Evolutionary conservation across 2,113 vertebrate species (phyloP), one percentile per base, ranked within the genome.

Genomic region (Bujurquina vittata): DNA sequence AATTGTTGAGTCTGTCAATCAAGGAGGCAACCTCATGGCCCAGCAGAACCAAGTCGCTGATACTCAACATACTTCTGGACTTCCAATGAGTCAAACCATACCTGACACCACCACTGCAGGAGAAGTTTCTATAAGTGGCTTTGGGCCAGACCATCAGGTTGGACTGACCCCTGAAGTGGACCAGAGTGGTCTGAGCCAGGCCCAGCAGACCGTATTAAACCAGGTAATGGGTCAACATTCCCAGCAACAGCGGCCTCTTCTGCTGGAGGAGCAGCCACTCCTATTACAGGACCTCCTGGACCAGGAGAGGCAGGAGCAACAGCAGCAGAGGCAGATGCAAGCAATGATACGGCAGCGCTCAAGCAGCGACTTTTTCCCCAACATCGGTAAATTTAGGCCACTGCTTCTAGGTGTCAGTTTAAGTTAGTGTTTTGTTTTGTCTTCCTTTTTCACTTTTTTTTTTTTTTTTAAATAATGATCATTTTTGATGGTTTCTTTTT

Each of bases 251-350:
- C 95, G 98, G 72, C 97, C 97, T 3, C 96, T 99, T 58, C 95
- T 99, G 33, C 91, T 99, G 8, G 97, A 99, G 74, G 98, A 99
- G 2, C 98, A 99, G 92, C 98, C 98, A 0, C 96, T 99, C 7
- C 95, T 99, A 29, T 91, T 99, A 52, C 98, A 99, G 92, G 98
- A 99, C 65, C 97, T 99, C 56, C 86, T 99, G 79, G 98, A 99
- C 93, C 98, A 99, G 89, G 98, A 99, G 88, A 95, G 98, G 40
- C 97, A 99, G 76, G 98, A 99, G 75, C 98, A 99, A 86, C 98
- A 99, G 86, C 98, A 99, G 87, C 98, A 99, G 72, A 95, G 97
- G 58, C 98, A 99, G 91, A 99, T 99, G 98, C 98, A 99, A 91
- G 98, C 97, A 80, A 99, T 99, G 98, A 99, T 99, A 87, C 97